These are phyloP conservation scores for Tauraco hartlaubi DNA, from an alignment of 2,797 vertebrate species.

Conservation along the genomic window DNA sequence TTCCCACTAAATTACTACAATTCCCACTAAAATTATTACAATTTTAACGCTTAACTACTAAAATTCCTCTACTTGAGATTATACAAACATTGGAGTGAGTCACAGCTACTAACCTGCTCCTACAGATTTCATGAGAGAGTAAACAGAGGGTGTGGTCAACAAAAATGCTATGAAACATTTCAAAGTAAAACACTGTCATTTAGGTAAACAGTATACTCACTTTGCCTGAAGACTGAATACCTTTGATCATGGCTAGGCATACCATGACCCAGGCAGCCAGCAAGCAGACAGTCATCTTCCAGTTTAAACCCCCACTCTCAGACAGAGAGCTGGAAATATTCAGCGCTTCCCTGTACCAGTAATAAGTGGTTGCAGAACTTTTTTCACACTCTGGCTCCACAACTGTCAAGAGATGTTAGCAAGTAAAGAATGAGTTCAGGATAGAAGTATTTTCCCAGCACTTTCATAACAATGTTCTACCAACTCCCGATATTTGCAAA, in stretches of 20 bases:
- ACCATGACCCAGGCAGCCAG: slow-evolving; percentile 94
- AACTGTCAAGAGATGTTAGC: slow-evolving; percentile 76
- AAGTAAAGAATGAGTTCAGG: background rate
- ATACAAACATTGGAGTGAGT: background rate
- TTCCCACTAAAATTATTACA: background rate
- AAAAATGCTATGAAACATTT: background rate
- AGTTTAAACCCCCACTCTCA: slow-evolving; percentile 94
- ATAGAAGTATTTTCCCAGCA: background rate
- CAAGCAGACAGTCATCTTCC: slow-evolving; percentile 95
- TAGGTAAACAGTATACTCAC: slow-evolving; percentile 76
- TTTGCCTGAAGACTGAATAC: slow-evolving; percentile 98
- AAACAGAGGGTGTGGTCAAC: background rate
- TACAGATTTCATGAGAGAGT: background rate
- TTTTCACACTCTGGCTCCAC: slow-evolving; percentile 95
- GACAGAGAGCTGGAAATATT: slow-evolving; percentile 93
- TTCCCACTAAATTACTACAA: background rate
- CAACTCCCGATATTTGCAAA: background rate
- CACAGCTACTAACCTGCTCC: background rate
- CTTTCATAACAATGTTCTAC: background rate
- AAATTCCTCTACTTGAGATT: background rate
- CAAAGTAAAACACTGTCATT: background rate
- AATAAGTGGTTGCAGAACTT: slow-evolving; percentile 97
- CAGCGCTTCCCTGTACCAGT: slow-evolving; percentile 96
- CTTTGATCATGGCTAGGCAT: slow-evolving; percentile 97
- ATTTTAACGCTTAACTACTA: slow-evolving; percentile 2